Evolutionary conservation across 1,140 invertebrate species (phyloP), one percentile per base, ranked within the genome.

Genomic region (Drosophila paulistorum): DNA sequence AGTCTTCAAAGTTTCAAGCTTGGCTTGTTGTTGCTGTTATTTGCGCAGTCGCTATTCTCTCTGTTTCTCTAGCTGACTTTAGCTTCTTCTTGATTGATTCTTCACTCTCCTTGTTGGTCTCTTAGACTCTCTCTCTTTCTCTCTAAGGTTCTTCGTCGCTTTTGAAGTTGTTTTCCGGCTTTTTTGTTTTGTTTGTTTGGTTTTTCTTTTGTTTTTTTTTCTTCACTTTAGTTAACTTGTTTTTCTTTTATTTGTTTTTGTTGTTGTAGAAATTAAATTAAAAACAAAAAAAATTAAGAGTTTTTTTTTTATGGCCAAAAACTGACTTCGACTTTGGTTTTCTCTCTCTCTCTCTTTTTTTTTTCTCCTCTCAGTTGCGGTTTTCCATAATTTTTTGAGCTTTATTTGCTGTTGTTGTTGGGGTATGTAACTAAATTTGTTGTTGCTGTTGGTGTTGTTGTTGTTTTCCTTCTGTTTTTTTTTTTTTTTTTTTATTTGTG

Each of bases 1-100:
- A 89, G 81, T 90, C 86, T 89, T 89, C 77, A 51, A 51, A 51
- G 84, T 89, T 90, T 89, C 81, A 85, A 89, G 84, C 84, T 90
- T 84, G 85, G 85, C 85, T 85, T 89, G 76, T 77, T 83, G 65
- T 73, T 77, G 55, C 65, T 76, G 57, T 42, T 77, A 70, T 86
- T 87, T 83, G 80, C 84, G 80, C 84, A 87, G 80, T 89, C 81
- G 80, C 79, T 89, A 61, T 58, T 82, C 63, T 81, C 65, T 77
- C 65, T 71, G 68, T 73, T 37, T 66, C 63, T 79, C 77, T 30
- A 30, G 66, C 67, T 80, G 65, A 70, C 82, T 48, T 48, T 48
- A 17, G 45, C 45, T 48, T 37, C 17, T 51, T 20, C 9, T 20
- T 17, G 1, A 23, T 23, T 23, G 0, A 23, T 23, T 51, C 45